A percentile compares a stretch with the other conserved stretches of the same genome.
phyloP scores from a whole-genome alignment of 1,140 invertebrate genomes.

The Ooceraea biroi region DNA sequence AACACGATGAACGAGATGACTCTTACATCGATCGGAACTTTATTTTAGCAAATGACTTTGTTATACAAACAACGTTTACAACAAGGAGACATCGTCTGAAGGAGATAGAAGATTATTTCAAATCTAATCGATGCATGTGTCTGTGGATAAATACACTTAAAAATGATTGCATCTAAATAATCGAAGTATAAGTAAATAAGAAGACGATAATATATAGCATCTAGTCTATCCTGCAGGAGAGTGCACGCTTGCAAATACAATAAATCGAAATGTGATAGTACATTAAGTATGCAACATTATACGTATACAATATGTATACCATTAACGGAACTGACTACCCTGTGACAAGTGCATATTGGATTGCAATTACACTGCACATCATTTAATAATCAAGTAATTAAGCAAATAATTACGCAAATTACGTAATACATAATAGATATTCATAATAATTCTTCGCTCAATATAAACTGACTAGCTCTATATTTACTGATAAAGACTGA shows the following conservation, averaged over 20 bases:
- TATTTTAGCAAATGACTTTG: constrained; percentile 37
- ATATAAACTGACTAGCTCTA: constrained; percentile 1
- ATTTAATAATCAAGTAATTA: constrained; percentile 23
- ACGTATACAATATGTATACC: too few species aligned
- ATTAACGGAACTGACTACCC: background rate
- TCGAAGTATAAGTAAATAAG: too few species aligned
- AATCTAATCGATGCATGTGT: background rate
- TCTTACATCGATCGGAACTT: constrained; percentile 32
- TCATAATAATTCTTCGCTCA: constrained; percentile 3
- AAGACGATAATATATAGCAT: background rate
- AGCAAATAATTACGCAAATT: constrained; percentile 22
- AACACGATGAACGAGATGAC: background rate
- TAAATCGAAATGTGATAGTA: background rate
- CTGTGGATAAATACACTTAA: background rate
- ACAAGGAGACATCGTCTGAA: constrained; percentile 16
- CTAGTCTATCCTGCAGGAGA: background rate
- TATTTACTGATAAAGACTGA: background rate
- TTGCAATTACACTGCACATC: background rate
- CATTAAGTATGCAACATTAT: background rate
- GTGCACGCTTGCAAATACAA: background rate
- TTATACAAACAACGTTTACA: constrained; percentile 35
- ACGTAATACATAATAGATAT: background rate
- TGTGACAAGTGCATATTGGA: constrained; percentile 3
- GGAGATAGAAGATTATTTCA: background rate
- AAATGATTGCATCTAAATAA: background rate